phyloP scores from a whole-genome alignment of 35 echinoderm and acorn worm genomes.

The Anneissia japonica region DNA sequence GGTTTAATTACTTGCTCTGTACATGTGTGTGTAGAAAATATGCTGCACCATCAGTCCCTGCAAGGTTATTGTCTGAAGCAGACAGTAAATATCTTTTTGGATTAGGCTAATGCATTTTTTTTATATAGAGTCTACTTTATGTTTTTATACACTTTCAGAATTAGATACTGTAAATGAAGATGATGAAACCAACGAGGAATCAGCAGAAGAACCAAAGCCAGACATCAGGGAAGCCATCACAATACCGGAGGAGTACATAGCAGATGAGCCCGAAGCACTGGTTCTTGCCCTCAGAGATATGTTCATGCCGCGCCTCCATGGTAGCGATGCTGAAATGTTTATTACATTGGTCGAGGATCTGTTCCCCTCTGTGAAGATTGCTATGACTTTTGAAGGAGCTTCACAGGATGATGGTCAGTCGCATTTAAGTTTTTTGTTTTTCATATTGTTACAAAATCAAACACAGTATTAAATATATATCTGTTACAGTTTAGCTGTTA shows the following conservation, averaged over 20 bases:
- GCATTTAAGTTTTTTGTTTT: too few species aligned
- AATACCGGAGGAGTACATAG: background rate
- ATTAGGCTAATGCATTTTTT: too few species aligned
- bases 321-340: constrained; percentile 97
- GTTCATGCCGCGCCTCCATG: constrained; percentile 83
- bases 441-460: too few species aligned
- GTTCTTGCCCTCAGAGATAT: constrained; percentile 74
- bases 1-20: too few species aligned
- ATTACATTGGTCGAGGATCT: constrained; percentile 74
- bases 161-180: background rate
- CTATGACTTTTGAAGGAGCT: constrained; percentile 66
- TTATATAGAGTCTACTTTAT: background rate
- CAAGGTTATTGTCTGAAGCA: too few species aligned
- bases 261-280: constrained; percentile 57
- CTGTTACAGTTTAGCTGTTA: too few species aligned
- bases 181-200: background rate
- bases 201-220: background rate
- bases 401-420: background rate
- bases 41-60: too few species aligned
- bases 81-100: too few species aligned
- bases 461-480: too few species aligned
- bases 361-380: constrained; percentile 57
- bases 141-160: background rate
- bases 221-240: background rate
- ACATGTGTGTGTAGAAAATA: too few species aligned